phyloP scores from a whole-genome alignment of 2,888 invertebrate genomes.

The Dolichomitus sp. region DNA sequence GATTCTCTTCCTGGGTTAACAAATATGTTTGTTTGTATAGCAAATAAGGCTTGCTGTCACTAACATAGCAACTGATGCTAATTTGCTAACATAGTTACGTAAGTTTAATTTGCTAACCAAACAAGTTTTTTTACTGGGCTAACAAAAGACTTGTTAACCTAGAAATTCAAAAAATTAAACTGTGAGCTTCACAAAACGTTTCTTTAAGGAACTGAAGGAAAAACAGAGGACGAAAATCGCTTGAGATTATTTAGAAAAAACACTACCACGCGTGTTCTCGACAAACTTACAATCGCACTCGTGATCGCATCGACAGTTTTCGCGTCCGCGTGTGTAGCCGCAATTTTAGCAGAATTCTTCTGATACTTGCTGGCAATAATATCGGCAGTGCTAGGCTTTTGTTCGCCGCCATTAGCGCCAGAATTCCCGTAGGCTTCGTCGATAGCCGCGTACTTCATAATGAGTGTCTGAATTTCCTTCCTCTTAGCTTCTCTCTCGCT shows the following conservation, averaged over 20 bases:
- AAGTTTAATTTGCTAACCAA: no score
- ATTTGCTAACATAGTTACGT: no score
- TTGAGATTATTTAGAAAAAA: constrained; percentile 1
- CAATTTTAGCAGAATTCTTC: constrained; percentile 70
- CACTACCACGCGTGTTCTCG: constrained; percentile 57
- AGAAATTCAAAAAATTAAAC: not conserved
- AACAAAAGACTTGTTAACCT: not conserved
- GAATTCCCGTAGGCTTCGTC: constrained; percentile 90
- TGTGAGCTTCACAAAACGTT: constrained; percentile 17
- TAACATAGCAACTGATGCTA: no score
- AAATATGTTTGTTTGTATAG: no score
- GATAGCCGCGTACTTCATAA: constrained; percentile 93
- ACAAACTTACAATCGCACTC: constrained; percentile 77
- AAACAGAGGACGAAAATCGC: not conserved
- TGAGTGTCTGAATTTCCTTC: constrained; percentile 94
- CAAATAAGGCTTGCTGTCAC: no score
- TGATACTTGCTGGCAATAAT: constrained; percentile 85
- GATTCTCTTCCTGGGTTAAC: no score
- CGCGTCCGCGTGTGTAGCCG: constrained; percentile 60
- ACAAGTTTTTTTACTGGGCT: no score
- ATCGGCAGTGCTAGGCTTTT: constrained; percentile 76
- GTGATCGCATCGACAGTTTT: constrained; percentile 56
- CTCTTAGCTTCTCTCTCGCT: constrained; percentile 93
- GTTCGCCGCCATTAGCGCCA: constrained; percentile 85
- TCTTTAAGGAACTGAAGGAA: not conserved